phyloP scores from a whole-genome alignment of 2,113 vertebrate species.

The Piaya cayana region DNA sequence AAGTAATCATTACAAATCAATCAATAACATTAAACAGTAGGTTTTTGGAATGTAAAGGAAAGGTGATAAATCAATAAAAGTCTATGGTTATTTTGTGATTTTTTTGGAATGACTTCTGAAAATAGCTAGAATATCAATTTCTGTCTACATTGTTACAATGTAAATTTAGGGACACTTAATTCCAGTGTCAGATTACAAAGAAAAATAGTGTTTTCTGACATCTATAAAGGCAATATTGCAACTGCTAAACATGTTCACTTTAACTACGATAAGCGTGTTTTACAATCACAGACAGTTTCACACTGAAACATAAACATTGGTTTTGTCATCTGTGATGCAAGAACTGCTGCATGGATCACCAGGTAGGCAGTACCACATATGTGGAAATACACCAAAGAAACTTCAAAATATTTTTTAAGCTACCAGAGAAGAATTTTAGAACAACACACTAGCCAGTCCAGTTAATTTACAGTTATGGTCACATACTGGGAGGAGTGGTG shows the following conservation, averaged over 20 bases:
- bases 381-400: not conserved
- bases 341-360: not conserved
- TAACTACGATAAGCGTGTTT: not conserved
- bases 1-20: conserved; percentile 25
- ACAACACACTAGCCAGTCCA: not conserved
- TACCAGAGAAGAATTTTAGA: not conserved
- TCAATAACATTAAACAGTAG: not conserved
- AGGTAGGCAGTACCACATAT: not conserved
- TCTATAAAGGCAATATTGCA: not conserved
- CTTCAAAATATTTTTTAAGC: not conserved
- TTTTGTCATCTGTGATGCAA: rapidly evolving
- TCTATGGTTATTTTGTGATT: not conserved
- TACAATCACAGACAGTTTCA: not conserved
- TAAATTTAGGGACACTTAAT: not conserved
- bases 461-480: not conserved
- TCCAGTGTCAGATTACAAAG: not conserved
- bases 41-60: not conserved
- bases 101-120: not conserved
- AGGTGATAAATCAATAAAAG: not conserved
- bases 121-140: not conserved
- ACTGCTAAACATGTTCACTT: not conserved
- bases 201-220: not conserved
- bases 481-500: not conserved
- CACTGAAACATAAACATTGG: not conserved
- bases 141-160: not conserved